phyloP scores from a whole-genome alignment of 2,113 vertebrate species.

The Mungos mungo region DNA sequence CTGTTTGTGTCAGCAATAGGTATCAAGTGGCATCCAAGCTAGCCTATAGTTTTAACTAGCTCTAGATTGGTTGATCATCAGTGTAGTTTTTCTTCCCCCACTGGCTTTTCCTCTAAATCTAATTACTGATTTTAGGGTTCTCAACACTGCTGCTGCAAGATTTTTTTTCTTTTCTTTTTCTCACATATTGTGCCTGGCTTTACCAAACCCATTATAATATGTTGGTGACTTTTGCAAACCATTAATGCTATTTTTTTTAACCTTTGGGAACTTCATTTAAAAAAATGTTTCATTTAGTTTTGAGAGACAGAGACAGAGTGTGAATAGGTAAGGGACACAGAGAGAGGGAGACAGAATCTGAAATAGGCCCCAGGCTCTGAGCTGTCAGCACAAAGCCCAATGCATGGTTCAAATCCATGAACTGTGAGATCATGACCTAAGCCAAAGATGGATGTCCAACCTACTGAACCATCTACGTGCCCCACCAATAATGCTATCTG shows the following conservation, averaged over 20 bases:
- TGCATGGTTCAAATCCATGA: too few species aligned
- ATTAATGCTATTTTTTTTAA: conserved; percentile 21
- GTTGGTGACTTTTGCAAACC: conserved; percentile 20
- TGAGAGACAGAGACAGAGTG: too few species aligned
- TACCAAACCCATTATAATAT: conserved; percentile 41
- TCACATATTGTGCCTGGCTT: neutral
- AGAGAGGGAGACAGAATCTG: too few species aligned
- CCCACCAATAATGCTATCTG: conserved; percentile 10
- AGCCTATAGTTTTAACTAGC: conserved; percentile 28
- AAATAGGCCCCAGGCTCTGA: too few species aligned
- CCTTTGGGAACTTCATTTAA: too few species aligned
- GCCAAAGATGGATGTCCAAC: too few species aligned
- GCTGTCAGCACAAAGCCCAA: too few species aligned
- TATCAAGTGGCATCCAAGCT: neutral
- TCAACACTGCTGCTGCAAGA: conserved; percentile 27
- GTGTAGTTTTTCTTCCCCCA: neutral
- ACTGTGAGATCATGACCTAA: too few species aligned
- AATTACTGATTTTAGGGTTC: conserved; percentile 63
- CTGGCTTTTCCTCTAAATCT: conserved; percentile 38
- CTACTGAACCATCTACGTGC: too few species aligned
- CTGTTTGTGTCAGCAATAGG: conserved; percentile 27
- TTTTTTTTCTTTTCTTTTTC: neutral
- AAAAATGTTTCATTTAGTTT: too few species aligned
- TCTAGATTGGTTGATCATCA: conserved; percentile 40
- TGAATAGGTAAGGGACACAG: too few species aligned